Conservation (phyloP, 2,113 vertebrate genomes). For the Eubucco bourcierii region DNA sequence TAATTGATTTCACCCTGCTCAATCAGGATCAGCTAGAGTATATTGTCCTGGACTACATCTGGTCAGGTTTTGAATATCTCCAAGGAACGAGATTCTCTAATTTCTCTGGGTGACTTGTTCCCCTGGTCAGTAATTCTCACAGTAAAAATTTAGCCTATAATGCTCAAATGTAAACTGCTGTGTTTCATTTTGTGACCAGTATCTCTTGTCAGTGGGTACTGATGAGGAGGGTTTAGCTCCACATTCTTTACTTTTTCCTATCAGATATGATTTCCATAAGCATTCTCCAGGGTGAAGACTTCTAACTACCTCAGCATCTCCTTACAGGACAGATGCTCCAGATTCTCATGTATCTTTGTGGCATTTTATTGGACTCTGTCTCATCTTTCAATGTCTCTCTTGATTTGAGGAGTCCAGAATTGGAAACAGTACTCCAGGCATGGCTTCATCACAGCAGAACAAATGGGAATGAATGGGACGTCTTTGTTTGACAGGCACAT, state of each 20-base stretch:
- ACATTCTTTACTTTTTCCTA: neutral
- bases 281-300: neutral
- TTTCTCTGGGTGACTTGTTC: neutral
- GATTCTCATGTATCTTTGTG: neutral
- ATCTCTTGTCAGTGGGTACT: neutral
- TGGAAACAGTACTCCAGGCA: neutral
- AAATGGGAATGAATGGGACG: neutral
- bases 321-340: neutral
- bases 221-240: neutral
- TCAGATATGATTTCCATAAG: accelerated
- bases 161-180: neutral
- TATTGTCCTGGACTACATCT: neutral
- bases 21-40: neutral
- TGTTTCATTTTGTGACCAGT: neutral
- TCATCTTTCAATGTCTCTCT: neutral
- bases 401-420: neutral
- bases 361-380: neutral
- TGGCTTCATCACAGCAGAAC: neutral
- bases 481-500: too few relatives aligned
- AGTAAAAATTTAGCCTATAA: neutral
- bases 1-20: neutral
- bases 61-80: neutral
- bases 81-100: neutral
- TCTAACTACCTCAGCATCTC: neutral
- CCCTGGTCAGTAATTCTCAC: neutral